A percentile compares a stretch with the other conserved stretches of the same genome.
These are phyloP conservation scores for Eptesicus fuscus DNA, from an alignment of 2,113 vertebrate species.

Conservation along the genomic window DNA sequence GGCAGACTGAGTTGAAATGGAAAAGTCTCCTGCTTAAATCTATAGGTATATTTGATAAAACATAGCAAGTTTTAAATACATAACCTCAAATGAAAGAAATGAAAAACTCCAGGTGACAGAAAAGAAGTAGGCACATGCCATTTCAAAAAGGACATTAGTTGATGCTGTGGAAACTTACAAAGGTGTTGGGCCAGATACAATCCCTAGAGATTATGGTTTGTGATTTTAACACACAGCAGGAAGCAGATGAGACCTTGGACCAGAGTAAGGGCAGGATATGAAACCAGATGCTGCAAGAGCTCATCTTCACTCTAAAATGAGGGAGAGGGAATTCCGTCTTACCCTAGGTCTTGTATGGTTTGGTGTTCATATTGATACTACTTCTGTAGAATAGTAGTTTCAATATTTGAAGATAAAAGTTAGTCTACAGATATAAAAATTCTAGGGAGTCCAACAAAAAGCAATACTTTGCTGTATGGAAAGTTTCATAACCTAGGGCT, in stretches of 20 bases:
- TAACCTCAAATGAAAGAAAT: not conserved
- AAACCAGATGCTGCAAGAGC: not conserved
- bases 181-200: not conserved
- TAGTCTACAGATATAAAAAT: not conserved
- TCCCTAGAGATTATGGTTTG: not conserved
- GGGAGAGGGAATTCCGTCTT: not conserved
- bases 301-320: not conserved
- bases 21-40: not conserved
- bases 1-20: not conserved
- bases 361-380: not conserved
- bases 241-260: not conserved
- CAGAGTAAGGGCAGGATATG: not conserved
- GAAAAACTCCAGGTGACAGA: not conserved
- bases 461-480: not conserved
- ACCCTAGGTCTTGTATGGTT: not conserved
- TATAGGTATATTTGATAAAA: not conserved
- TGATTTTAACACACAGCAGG: not conserved
- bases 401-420: not conserved
- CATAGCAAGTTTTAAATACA: not conserved
- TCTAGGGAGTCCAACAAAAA: not conserved
- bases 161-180: not conserved
- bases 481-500: not conserved
- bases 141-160: not conserved
- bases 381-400: not conserved
- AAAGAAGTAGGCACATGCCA: not conserved